Base-by-base conservation (phyloP, 2,888 invertebrate genomes). In the Selenia dentaria region DNA sequence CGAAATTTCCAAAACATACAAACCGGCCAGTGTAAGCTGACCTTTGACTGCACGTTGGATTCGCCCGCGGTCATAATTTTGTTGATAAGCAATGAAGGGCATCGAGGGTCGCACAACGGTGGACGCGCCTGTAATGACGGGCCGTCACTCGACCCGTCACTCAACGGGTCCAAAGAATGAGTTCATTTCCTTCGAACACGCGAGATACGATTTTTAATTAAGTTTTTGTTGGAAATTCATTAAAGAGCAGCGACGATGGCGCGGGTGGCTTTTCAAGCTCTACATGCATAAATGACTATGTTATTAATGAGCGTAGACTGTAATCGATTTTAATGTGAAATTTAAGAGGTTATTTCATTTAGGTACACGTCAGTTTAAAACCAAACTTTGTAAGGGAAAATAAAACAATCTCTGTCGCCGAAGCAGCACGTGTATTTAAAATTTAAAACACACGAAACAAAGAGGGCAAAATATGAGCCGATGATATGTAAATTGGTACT, bases 171-270 rank as follows among this genome's bases (percentile, higher is more conserved):
- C 83, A 68, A 82, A 83, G 87, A 88, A 90, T 88, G 89, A 88
- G 89, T 89, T 90, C 89, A 90, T 90, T 90, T 90, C 89, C 89
- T 89, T 83, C 82, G 83, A 83, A 81, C 86, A 83, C 79, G 80
- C 78, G 79, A 87, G 88, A 89, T 87, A 89, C 85, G 79, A 83
- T 88, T 88, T 90, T 90, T 89, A 90, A 90, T 90, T 90, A 90
- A 87, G 88, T 89, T 89, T 90, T 88, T 88, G 88, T 87, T 89
- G 82, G 83, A 88, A 90, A 86, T 82, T 85, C 87, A 89, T 89
- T 87, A 87, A 81, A 79, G 70, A 76, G 73, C 80, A 68, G 69
- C 78, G 77, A 78, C 74, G 77, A 68, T 72, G 75, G 68, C 69
- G 70, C 69, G 73, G 70, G 71, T 70, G 74, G 68, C 68, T 75